Conservation (phyloP, 2,797 vertebrate genomes). For the Hapalemur alaotrensis region DNA sequence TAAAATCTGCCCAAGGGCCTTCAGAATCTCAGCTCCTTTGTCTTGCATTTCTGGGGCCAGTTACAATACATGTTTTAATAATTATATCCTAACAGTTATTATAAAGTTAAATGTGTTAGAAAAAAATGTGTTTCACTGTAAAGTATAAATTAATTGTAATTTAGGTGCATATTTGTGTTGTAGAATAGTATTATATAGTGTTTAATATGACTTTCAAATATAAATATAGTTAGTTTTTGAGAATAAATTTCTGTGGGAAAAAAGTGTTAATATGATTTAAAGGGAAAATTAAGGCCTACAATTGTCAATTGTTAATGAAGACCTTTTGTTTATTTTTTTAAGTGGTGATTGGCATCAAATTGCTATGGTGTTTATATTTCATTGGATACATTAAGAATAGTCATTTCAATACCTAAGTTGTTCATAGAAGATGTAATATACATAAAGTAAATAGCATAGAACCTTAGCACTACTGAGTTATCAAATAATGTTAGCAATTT, state of each 20-base stretch:
- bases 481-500: not conserved
- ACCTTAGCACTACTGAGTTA: not conserved
- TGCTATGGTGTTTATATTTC: not conserved
- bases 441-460: not conserved
- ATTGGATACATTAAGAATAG: not conserved
- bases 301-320: not conserved
- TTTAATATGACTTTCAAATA: not conserved
- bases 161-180: not conserved
- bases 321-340: not conserved
- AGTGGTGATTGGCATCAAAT: not conserved
- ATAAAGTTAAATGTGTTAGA: not conserved
- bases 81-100: not conserved
- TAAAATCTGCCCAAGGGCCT: not conserved
- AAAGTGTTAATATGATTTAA: not conserved
- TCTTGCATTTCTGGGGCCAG: not conserved
- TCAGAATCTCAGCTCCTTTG: not conserved
- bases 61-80: not conserved
- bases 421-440: not conserved
- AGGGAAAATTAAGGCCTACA: not conserved
- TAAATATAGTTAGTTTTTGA: not conserved
- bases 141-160: not conserved
- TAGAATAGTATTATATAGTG: not conserved
- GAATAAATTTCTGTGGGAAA: not conserved
- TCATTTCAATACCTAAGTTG: not conserved
- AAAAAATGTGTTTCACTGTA: not conserved